phyloP scores from a whole-genome alignment of 2,888 invertebrate species.

The Oscheius onirici region DNA sequence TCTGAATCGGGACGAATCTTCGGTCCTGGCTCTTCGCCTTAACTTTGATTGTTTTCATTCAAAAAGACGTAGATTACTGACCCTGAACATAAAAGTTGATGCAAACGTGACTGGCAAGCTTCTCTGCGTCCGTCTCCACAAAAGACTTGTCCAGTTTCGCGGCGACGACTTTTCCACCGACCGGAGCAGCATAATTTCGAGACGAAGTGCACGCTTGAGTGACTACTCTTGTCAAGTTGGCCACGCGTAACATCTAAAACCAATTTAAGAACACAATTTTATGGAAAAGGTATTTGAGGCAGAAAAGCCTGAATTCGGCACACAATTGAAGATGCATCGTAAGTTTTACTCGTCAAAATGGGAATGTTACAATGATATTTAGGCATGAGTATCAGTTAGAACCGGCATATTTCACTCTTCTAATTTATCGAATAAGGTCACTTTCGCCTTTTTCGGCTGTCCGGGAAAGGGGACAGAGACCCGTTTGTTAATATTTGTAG shows the following conservation, averaged over 20 bases:
- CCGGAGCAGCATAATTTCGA: slow-evolving; percentile 32
- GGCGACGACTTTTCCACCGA: slow-evolving; percentile 47
- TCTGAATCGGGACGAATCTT: slow-evolving; percentile 73
- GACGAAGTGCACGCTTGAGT: background rate
- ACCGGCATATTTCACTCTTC: slow-evolving; percentile 11
- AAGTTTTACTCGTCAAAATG: no score
- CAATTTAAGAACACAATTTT: no score
- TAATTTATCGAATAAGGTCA: slow-evolving; percentile 10
- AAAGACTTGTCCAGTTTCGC: slow-evolving; percentile 64
- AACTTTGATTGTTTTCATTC: background rate
- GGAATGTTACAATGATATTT: no score
- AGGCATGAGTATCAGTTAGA: no score
- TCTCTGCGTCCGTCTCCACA: slow-evolving; percentile 65
- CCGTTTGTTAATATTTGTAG: background rate
- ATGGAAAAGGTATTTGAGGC: no score
- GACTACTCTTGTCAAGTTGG: no score
- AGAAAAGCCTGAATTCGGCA: no score
- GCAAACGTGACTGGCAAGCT: slow-evolving; percentile 65
- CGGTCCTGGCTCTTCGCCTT: slow-evolving; percentile 74
- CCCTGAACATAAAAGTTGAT: slow-evolving; percentile 67
- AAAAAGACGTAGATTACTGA: slow-evolving; percentile 19
- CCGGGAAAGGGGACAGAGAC: background rate
- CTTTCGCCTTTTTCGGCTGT: slow-evolving; percentile 17
- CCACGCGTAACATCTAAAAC: no score
- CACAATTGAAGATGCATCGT: no score